Evolutionary conservation across 2,888 invertebrate genomes (phyloP), one percentile per base, ranked within the genome.

Genomic region (Drosophila fulvimacula): DNA sequence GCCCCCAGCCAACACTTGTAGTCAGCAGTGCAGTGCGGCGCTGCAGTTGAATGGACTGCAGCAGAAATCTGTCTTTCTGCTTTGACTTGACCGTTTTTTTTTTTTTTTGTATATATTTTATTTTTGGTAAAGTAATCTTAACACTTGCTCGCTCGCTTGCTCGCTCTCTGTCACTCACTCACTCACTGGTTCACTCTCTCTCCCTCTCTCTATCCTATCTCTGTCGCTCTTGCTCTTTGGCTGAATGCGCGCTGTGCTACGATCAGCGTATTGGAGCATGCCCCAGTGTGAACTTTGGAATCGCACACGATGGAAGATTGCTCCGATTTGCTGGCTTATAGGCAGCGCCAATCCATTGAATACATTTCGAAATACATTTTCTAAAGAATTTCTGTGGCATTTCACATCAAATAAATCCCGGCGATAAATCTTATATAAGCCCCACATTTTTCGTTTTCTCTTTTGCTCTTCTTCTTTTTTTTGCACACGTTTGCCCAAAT

Each of bases 31-130:
- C 27, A 27, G 27, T 24, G 24, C 27, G 27, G 30, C 30, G 59
- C 58, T 74, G 73, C 83, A 75, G 87, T 83, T 83, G 87, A 83
- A 83, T 63, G 82, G 65, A 83, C 79, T 83, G 74, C 70, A 13
- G 30, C 48, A 4, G 30, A 17, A 11, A 48, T 32, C 21, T 21
- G 42, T 42, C 30, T 51, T 48, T 62, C 42, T 49, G 51, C 65
- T 60, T 57, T 15, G 30, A 3, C 19, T 41, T 30, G 55, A 67
- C 59, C 53, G 48, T 46, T 71, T 55, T 55, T 56, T 58, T 19
- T 24, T 60, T 55, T 56, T 58, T 24, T 24, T 62, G 48, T 68
- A 39, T 30, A 73, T 72, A 39, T 30, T 75, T 72, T 71, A 69
- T 69, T 72, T 55, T 60, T 66, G 59, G 48, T 48, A 32, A 71